Base-by-base conservation (phyloP, 2,888 invertebrate species). In the Ennomos fuscantarius region DNA sequence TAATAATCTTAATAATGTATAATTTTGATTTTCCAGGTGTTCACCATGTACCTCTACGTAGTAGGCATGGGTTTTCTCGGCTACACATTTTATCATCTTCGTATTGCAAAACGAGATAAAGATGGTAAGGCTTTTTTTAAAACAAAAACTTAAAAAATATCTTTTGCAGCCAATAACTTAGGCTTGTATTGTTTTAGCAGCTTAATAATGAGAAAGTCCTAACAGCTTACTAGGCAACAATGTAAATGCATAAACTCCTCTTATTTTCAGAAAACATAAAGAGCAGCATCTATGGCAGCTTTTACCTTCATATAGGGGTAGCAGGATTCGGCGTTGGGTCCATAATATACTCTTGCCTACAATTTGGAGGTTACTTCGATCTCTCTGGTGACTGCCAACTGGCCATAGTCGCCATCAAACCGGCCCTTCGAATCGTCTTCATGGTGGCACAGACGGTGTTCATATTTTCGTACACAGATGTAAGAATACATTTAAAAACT, bases 21-120 rank as follows among this genome's bases (percentile, higher is more conserved):
- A 24, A 24, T 24, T 3, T 24, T 3, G 24, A 24, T 24, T 6
- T 24, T 86, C 65, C 83, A 96, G 93, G 93, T 94, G 11, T 96
- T 95, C 79, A 95, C 96, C 73, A 92, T 96, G 73, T 96, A 96
- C 78, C 92, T 96, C 54, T 96, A 96, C 79, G 85, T 94, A 59
- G 94, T 94, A 47, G 95, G 95, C 72, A 95, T 96, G 93, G 69
- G 93, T 10, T 96, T 96, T 78, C 91, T 96, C 55, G 92, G 94
- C 49, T 95, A 95, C 80, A 95, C 95, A 68, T 96, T 95, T 80
- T 93, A 93, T 65, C 93, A 94, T 63, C 90, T 94, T 58, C 85
- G 89, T 41, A 81, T 86, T 62, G 84, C 87, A 31, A 91, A 83
- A 70, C 78, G 76, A 57, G 74, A 80, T 54, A 82, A 80, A 69